phyloP scores from a whole-genome alignment of 1,140 invertebrate genomes.

The Trichonephila clavata region DNA sequence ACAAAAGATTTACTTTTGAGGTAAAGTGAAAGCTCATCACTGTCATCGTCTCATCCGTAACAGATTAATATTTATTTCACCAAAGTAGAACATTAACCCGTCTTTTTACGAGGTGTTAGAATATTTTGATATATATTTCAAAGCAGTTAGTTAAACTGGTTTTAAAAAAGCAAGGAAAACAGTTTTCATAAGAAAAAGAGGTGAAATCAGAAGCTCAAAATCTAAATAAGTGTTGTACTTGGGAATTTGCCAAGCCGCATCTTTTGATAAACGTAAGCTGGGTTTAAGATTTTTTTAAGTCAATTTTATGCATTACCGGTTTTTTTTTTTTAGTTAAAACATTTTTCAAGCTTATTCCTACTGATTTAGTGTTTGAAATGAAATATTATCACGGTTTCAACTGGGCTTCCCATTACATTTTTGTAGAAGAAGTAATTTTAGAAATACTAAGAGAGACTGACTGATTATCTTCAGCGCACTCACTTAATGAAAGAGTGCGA shows the following conservation, averaged over 20 bases:
- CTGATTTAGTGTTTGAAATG: neutral
- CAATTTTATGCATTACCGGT: neutral
- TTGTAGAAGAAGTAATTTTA: neutral
- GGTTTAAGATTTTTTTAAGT: neutral
- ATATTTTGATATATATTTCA: conserved; percentile 3
- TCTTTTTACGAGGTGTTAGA: conserved; percentile 10
- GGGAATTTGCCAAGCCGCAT: neutral
- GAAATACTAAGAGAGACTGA: no score
- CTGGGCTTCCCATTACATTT: neutral
- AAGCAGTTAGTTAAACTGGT: neutral
- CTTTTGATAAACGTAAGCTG: neutral
- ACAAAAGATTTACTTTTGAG: neutral
- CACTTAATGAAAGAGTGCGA: no score
- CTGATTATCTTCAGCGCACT: conserved; percentile 9
- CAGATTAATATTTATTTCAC: conserved; percentile 3
- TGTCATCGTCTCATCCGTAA: neutral
- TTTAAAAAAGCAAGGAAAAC: neutral
- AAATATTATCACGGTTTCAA: neutral
- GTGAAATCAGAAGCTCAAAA: conserved; percentile 45
- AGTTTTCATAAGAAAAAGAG: neutral
- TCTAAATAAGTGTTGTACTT: conserved; percentile 12
- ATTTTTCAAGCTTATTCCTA: neutral
- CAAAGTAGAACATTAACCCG: neutral
- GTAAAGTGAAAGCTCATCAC: neutral
- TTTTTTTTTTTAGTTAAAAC: neutral